Evolutionary conservation across 2,888 invertebrate species (phyloP).

Genomic region (Resseliella maxima): DNA sequence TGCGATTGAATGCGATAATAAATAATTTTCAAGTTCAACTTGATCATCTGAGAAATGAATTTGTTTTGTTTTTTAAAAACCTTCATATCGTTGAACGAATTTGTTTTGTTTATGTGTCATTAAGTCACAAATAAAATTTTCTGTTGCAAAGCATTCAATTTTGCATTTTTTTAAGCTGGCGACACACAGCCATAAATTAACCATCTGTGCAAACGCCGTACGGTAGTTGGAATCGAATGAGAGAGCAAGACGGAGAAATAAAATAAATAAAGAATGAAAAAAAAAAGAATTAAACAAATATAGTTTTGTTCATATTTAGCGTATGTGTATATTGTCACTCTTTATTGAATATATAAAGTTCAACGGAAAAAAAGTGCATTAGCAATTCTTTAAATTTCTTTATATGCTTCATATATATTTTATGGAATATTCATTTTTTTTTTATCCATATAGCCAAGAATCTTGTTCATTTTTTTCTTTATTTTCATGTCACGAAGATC

Average conservation of each 20-base stretch:
- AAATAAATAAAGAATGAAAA: background rate
- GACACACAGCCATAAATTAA: slow-evolving; percentile 1
- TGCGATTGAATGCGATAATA: background rate
- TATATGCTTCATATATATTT: background rate
- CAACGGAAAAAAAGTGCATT: background rate
- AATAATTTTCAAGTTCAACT: slow-evolving; percentile 48
- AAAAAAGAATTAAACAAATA: background rate
- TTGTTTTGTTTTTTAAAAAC: background rate
- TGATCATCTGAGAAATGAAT: background rate
- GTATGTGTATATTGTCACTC: slow-evolving; percentile 36
- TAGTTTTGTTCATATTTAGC: background rate
- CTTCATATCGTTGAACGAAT: background rate
- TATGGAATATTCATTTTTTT: background rate
- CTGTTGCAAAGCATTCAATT: background rate
- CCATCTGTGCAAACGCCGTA: slow-evolving; percentile 19
- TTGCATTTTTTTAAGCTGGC: background rate
- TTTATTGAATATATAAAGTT: background rate
- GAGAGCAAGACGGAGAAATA: background rate
- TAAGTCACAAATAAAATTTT: background rate
- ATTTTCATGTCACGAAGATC: slow-evolving; percentile 45
- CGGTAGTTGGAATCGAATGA: background rate
- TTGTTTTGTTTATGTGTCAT: slow-evolving; percentile 30
- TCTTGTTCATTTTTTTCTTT: background rate
- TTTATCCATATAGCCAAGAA: too few species aligned
- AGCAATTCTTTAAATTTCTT: background rate